phyloP scores from a whole-genome alignment of 37 sponge, comb jelly and placozoan genomes.

The Agelas oroides region DNA sequence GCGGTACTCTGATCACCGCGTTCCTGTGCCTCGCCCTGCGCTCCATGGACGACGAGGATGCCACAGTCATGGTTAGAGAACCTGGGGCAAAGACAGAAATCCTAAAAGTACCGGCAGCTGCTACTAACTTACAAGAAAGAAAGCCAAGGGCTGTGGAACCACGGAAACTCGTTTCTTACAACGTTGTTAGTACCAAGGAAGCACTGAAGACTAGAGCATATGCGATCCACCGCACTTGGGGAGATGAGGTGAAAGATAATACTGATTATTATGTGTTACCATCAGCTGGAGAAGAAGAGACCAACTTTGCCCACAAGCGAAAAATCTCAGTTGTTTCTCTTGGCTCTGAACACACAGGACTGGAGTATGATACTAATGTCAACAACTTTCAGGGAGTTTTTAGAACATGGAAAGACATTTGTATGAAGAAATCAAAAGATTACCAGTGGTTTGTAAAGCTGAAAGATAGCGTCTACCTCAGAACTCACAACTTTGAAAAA shows the following conservation, averaged over 20 bases:
- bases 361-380: not conserved
- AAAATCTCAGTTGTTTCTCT: slow-evolving; percentile 17
- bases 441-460: slow-evolving; percentile 52
- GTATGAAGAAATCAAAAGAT: slow-evolving; percentile 2
- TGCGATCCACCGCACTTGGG: slow-evolving; percentile 29
- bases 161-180: slow-evolving; percentile 19
- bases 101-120: not conserved
- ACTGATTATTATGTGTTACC: slow-evolving; percentile 17
- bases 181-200: slow-evolving; percentile 1
- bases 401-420: slow-evolving; percentile 6
- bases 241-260: not conserved
- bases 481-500: slow-evolving; percentile 10
- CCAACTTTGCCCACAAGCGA: slow-evolving; percentile 20
- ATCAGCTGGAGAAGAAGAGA: slow-evolving; percentile 7
- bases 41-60: slow-evolving; percentile 37
- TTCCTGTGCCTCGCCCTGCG: slow-evolving; percentile 35
- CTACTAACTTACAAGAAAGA: not conserved
- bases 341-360: not conserved
- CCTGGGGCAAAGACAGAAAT: not conserved
- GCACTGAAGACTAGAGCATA: not conserved
- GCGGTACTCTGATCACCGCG: slow-evolving; percentile 35
- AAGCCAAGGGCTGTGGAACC: not conserved
- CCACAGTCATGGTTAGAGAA: too few relatives aligned
- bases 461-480: slow-evolving; percentile 15
- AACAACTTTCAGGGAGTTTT: slow-evolving; percentile 1